These are phyloP conservation scores for Eupelmus urozonus DNA, from an alignment of 2,888 invertebrate genomes.

Conservation along the genomic window DNA sequence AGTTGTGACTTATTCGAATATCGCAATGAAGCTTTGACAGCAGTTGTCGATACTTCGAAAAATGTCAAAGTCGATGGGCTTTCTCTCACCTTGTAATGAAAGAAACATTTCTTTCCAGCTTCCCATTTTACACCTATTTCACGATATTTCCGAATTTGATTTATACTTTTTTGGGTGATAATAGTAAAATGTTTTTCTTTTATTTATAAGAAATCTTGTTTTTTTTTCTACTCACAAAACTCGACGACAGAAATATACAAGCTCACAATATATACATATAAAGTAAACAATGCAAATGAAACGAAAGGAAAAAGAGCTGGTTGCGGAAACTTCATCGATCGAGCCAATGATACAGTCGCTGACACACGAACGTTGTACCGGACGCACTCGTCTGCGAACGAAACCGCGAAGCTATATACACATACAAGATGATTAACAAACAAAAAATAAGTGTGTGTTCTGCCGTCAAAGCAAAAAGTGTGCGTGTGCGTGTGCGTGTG, in stretches of 20 bases:
- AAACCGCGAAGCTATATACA: neutral
- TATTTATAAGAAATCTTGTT: conserved; percentile 34
- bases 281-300: conserved; percentile 6
- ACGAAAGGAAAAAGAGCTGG: conserved; percentile 19
- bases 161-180: conserved; percentile 26
- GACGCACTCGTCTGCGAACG: neutral
- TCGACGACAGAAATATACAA: neutral
- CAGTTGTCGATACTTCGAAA: conserved; percentile 31
- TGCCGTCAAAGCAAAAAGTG: conserved; percentile 12
- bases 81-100: conserved; percentile 42
- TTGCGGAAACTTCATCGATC: conserved; percentile 1
- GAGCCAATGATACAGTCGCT: conserved; percentile 6
- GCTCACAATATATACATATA: neutral
- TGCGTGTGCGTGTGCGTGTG: conserved; percentile 37
- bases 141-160: neutral
- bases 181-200: conserved; percentile 44
- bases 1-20: conserved; percentile 49
- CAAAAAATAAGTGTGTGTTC: conserved; percentile 25
- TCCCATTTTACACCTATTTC: conserved; percentile 16
- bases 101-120: conserved; percentile 24
- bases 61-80: conserved; percentile 40
- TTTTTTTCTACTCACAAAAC: conserved; percentile 16
- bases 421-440: neutral
- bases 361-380: neutral
- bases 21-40: conserved; percentile 37